These are phyloP conservation scores for Heliangelus exortis DNA, from an alignment of 2,797 vertebrate genomes.

Conservation along the genomic window DNA sequence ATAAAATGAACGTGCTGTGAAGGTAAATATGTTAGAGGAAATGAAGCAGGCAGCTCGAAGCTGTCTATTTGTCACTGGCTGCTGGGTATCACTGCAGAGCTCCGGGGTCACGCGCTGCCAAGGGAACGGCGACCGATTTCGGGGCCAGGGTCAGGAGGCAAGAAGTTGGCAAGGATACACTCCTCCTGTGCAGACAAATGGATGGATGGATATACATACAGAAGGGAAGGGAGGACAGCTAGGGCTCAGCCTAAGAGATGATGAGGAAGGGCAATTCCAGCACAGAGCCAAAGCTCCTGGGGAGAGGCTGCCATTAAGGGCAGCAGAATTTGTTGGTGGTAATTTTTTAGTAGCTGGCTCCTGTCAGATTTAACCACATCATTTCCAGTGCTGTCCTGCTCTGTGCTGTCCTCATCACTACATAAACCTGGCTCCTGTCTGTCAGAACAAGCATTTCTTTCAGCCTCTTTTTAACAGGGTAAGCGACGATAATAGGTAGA, in stretches of 20 bases:
- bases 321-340: neutral
- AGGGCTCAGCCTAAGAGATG: neutral
- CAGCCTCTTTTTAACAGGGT: neutral
- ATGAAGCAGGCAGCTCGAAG: neutral
- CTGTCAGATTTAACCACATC: neutral
- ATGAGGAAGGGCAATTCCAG: neutral
- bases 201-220: neutral
- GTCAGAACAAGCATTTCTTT: neutral
- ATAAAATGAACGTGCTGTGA: neutral
- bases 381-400: neutral
- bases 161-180: slow-evolving; percentile 13
- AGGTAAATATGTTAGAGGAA: slow-evolving; percentile 2
- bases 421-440: neutral
- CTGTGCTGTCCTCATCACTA: neutral
- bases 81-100: neutral
- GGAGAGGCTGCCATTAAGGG: neutral
- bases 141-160: neutral
- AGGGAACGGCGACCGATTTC: slow-evolving; percentile 20
- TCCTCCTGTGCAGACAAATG: neutral
- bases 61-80: slow-evolving; percentile 27
- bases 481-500: neutral
- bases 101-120: slow-evolving; percentile 5
- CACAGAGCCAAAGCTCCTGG: neutral
- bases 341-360: slow-evolving; percentile 9
- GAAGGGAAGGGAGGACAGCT: neutral